Percentiles rank a stretch among this genome's conserved stretches.
Evolutionary conservation across 2,888 invertebrate species (phyloP).

Genomic region (Pseudococcus viburni): DNA sequence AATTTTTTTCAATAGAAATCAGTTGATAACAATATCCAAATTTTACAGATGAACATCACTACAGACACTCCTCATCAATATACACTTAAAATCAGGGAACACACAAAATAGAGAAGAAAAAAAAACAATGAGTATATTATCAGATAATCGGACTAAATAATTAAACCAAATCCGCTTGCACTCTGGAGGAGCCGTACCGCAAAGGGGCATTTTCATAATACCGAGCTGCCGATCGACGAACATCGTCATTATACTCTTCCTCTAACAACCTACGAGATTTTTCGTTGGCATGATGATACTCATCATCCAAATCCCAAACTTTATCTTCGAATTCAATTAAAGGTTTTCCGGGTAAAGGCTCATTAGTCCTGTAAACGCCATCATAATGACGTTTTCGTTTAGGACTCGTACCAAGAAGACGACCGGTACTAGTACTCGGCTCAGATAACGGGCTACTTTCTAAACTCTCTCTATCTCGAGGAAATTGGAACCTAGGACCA

Average conservation of each 20-base stretch:
- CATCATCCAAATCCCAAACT: conserved; percentile 73
- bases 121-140: conserved; percentile 53
- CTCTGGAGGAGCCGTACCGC: conserved; percentile 10
- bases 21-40: no score
- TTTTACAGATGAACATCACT: no score
- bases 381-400: conserved; percentile 81
- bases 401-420: conserved; percentile 66
- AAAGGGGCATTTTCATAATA: conserved; percentile 47
- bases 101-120: background rate
- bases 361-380: conserved; percentile 86
- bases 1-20: no score
- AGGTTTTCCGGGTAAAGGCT: conserved; percentile 83
- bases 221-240: conserved; percentile 9
- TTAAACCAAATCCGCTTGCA: conserved; percentile 48
- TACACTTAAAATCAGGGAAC: background rate
- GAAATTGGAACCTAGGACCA: conserved; percentile 22
- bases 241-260: background rate
- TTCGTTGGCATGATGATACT: conserved; percentile 60
- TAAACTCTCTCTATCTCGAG: background rate
- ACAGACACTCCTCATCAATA: no score
- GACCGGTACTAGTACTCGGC: background rate
- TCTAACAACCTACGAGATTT: conserved; percentile 41
- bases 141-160: conserved; percentile 12
- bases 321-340: conserved; percentile 86
- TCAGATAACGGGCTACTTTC: conserved; percentile 19